These are phyloP conservation scores for Carassius auratus DNA, from an alignment of 2,113 vertebrate genomes.

Conservation along the genomic window DNA sequence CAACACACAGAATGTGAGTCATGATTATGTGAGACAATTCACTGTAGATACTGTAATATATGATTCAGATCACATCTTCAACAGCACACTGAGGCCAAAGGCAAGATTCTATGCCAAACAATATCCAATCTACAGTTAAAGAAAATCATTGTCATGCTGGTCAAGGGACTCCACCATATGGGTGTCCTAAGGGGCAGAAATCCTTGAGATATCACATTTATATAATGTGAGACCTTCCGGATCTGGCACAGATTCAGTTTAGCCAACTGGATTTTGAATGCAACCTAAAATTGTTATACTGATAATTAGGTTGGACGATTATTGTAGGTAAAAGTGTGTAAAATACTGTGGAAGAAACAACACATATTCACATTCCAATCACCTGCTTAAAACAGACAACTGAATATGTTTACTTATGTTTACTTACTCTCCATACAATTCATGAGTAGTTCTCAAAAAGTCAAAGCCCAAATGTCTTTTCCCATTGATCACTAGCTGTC, in stretches of 20 bases:
- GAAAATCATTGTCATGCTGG: slow-evolving; percentile 28
- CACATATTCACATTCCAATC: neutral
- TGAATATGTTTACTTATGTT: no score
- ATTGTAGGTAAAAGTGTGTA: neutral
- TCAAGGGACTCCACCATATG: neutral
- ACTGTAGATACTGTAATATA: slow-evolving; percentile 4
- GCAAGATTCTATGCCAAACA: slow-evolving; percentile 14
- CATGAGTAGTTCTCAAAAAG: neutral
- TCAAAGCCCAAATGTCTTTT: neutral
- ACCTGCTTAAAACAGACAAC: neutral
- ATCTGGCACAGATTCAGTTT: neutral
- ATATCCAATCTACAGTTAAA: neutral
- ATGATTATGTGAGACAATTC: neutral
- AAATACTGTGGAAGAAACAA: neutral
- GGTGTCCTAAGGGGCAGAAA: neutral
- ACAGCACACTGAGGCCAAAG: slow-evolving; percentile 8
- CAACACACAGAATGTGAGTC: neutral
- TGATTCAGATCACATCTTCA: slow-evolving; percentile 23
- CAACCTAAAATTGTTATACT: neutral
- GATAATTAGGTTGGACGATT: neutral
- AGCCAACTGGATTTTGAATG: neutral
- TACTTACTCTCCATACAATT: neutral
- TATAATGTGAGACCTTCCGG: slow-evolving; percentile 7
- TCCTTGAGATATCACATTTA: slow-evolving; percentile 12
- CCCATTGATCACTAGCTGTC: neutral